Base-by-base conservation (phyloP, 1,140 invertebrate species). In the Leptopilina boulardi region DNA sequence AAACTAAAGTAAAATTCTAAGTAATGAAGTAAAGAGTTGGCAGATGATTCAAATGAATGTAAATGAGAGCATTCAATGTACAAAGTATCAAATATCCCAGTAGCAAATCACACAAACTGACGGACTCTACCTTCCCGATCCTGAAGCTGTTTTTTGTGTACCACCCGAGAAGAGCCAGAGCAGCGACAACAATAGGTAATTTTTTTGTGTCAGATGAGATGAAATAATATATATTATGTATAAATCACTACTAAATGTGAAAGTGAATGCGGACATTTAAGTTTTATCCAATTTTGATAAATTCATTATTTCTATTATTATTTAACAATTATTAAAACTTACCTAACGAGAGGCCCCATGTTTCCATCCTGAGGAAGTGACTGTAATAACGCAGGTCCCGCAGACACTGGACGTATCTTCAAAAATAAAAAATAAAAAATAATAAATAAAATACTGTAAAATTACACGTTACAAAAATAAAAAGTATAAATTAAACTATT, bases 41-140 rank as follows among this genome's bases (percentile, higher is more conserved):
- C 72, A 73, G 72, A 72, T 77, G 77, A 23, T 82, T 78, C 76
- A 94, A 85, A 84, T 94, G 93, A 85, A 94, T 81, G 81, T 93
- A 92, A 93, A 94, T 93, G 80, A 94, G 86, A 76, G 93, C 86
- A 85, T 94, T 94, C 84, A 94, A 92, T 84, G 93, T 91, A 91
- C 92, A 93, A 79, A 94, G 91, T 79, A 94, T 89, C 89, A 93
- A 88, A 85, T 93, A 92, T 91, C 93, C 93, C 89, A 94, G 92
- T 82, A 94, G 86, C 89, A 94, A 91, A 91, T 94, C 94, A 91
- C 88, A 90, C 75, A 88, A 81, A 88, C 87, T 91, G 89, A 93
- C 92, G 90, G 92, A 94, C 92, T 93, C 92, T 94, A 94, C 93
- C 93, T 94, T 93, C 91, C 93, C 93, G 90, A 93, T 93, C 91